Evolutionary conservation across 2,113 vertebrate species (phyloP).

Genomic region (Nycticebus coucang): DNA sequence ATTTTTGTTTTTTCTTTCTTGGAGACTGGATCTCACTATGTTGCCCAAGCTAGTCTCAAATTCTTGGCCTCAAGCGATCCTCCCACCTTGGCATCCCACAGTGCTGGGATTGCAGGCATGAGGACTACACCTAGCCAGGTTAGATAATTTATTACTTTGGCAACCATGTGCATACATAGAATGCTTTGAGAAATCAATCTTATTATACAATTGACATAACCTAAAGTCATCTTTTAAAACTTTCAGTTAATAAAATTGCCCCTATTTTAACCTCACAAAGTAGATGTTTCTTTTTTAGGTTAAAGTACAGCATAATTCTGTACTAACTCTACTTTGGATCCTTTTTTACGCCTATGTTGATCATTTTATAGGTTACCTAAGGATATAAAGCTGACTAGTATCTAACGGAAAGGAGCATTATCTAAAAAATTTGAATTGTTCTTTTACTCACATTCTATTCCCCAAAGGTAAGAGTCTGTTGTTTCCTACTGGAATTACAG

Average conservation of each 20-base stretch:
- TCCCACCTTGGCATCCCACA: too few species aligned
- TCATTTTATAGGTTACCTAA: constrained; percentile 12
- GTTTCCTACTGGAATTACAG: background rate
- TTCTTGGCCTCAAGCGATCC: too few species aligned
- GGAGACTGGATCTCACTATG: too few species aligned
- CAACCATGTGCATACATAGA: background rate
- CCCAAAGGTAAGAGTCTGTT: background rate
- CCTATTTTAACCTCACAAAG: constrained; percentile 1
- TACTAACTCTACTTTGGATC: background rate
- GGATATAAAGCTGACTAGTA: background rate
- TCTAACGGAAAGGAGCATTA: background rate
- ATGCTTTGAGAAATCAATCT: background rate
- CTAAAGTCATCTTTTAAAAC: constrained; percentile 37
- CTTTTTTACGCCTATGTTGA: background rate
- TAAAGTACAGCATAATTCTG: background rate
- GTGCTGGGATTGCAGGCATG: too few species aligned
- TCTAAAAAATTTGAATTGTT: background rate
- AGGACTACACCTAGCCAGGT: too few species aligned
- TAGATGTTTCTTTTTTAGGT: background rate
- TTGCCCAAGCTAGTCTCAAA: too few species aligned
- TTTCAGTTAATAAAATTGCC: background rate
- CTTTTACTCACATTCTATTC: background rate
- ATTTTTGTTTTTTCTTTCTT: too few species aligned
- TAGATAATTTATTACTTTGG: background rate
- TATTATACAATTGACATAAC: background rate